Evolutionary conservation across 2,888 invertebrate genomes (phyloP).

Genomic region (Xanthorhoe spadicearia): DNA sequence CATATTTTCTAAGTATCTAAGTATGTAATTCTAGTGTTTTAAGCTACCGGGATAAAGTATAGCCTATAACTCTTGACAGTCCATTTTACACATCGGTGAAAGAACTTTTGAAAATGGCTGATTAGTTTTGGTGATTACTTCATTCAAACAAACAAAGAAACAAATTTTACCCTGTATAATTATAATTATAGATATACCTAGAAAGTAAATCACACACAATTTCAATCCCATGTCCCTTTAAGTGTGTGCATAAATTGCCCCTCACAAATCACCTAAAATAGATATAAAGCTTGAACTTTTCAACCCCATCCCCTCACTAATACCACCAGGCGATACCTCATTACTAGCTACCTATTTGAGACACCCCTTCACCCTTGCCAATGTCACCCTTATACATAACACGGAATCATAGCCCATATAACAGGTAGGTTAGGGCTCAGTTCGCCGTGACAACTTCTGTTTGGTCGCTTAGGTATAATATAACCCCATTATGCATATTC

Average conservation of each 20-base stretch:
- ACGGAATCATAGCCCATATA: not conserved
- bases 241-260: not conserved
- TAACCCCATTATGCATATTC: too few relatives aligned
- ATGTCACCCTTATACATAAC: slow-evolving; percentile 3
- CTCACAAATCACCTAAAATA: not conserved
- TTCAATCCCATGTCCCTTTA: not conserved
- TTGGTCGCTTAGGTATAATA: not conserved
- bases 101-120: too few relatives aligned
- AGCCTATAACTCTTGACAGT: too few relatives aligned
- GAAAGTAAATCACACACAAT: not conserved
- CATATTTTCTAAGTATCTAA: too few relatives aligned
- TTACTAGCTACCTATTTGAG: slow-evolving; percentile 18
- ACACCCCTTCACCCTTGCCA: slow-evolving; percentile 14
- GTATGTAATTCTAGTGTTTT: too few relatives aligned
- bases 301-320: not conserved
- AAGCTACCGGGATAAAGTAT: too few relatives aligned
- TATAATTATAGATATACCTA: too few relatives aligned
- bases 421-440: not conserved
- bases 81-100: too few relatives aligned
- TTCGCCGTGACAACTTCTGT: not conserved
- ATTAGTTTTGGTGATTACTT: too few relatives aligned
- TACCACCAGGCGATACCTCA: slow-evolving; percentile 11
- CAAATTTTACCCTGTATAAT: too few relatives aligned
- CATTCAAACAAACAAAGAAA: too few relatives aligned
- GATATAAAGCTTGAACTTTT: not conserved